A percentile compares a stretch with the other conserved stretches of the same genome.
These are phyloP conservation scores for Sakesphorus luctuosus DNA, from an alignment of 2,113 vertebrate genomes.

Conservation along the genomic window DNA sequence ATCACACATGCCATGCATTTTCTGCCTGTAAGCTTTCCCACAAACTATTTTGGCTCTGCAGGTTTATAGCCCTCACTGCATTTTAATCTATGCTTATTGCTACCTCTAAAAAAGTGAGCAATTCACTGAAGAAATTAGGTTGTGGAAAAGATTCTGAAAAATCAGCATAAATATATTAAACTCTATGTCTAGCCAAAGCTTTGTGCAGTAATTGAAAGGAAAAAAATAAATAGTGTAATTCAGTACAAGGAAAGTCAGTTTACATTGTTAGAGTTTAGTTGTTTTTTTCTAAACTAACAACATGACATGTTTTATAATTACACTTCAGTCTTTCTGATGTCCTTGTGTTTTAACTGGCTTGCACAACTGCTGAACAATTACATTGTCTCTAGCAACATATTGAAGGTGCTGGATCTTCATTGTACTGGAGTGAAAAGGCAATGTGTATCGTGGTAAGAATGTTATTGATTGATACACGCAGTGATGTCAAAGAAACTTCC, in stretches of 20 bases:
- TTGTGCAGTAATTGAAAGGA: slow-evolving; percentile 1
- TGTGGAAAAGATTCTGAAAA: background rate
- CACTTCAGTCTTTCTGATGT: background rate
- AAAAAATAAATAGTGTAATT: background rate
- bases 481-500: background rate
- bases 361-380: background rate
- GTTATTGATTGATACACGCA: background rate
- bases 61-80: background rate
- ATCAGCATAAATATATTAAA: background rate
- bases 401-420: background rate
- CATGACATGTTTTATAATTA: background rate
- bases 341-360: background rate
- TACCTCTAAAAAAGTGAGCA: background rate
- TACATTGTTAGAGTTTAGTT: background rate
- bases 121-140: background rate
- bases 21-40: background rate
- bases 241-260: background rate
- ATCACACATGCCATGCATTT: background rate
- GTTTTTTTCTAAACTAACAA: background rate
- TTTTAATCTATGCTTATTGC: background rate
- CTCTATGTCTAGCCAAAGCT: background rate
- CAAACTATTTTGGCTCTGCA: background rate
- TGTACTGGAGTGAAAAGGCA: background rate
- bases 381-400: background rate
- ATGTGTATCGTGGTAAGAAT: background rate